Conservation (phyloP, 2,797 vertebrate genomes). For the Sebastes wilsoni region DNA sequence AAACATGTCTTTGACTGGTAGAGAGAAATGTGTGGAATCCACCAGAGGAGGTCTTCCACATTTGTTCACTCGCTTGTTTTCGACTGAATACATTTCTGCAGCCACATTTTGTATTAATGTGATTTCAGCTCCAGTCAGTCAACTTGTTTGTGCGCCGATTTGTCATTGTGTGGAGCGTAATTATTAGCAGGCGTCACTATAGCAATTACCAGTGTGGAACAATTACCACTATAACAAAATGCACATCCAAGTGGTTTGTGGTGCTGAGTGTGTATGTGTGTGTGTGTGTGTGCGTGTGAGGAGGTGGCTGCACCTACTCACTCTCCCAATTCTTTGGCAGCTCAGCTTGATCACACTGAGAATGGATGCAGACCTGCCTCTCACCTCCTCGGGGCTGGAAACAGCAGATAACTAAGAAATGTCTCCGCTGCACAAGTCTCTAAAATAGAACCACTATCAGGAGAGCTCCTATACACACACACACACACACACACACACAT, state of each 20-base stretch:
- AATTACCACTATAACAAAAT: constrained; percentile 58
- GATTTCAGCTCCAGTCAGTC: constrained; percentile 27
- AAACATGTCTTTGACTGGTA: constrained; percentile 76
- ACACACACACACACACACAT: constrained; percentile 27
- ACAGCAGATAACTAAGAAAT: constrained; percentile 72
- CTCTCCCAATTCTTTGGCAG: constrained; percentile 53
- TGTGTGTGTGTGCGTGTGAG: background rate
- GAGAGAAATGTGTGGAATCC: constrained; percentile 78
- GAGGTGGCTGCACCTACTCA: constrained; percentile 43
- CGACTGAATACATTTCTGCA: background rate
- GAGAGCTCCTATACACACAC: constrained; percentile 36
- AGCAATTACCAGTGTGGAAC: constrained; percentile 55
- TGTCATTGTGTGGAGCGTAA: constrained; percentile 34
- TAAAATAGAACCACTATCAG: constrained; percentile 77
- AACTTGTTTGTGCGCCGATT: constrained; percentile 34
- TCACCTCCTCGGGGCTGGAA: constrained; percentile 70
- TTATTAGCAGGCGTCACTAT: constrained; percentile 52
- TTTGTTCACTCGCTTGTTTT: constrained; percentile 56
- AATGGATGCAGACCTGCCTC: constrained; percentile 68
- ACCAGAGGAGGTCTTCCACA: constrained; percentile 21
- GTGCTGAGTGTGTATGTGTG: background rate
- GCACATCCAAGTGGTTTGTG: constrained; percentile 35
- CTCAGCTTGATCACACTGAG: constrained; percentile 48
- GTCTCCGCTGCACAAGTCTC: constrained; percentile 60
- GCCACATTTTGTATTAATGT: background rate